A percentile compares a stretch with the other conserved stretches of the same genome.
Evolutionary conservation across 2,113 vertebrate genomes (phyloP).

Genomic region (Daboia siamensis): DNA sequence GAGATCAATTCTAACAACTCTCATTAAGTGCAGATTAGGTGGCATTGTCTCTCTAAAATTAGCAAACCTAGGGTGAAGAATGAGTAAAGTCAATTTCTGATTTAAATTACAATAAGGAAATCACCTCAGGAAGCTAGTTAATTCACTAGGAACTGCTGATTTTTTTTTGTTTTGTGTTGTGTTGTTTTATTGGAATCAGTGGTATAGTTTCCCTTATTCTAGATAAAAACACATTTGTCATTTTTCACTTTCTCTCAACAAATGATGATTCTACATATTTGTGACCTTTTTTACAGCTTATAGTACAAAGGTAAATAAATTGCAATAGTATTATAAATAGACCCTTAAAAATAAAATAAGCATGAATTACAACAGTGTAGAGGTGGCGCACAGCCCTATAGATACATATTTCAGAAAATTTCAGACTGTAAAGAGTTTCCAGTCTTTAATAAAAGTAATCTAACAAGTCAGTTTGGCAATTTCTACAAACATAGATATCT

Average conservation of each 20-base stretch:
- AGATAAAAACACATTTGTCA: neutral
- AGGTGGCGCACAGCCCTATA: neutral
- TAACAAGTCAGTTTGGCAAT: neutral
- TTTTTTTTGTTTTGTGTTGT: neutral
- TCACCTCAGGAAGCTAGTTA: conserved; percentile 40
- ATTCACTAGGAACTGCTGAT: neutral
- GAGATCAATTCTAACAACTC: conserved; percentile 69
- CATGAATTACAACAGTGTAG: conserved; percentile 34
- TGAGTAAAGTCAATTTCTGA: conserved; percentile 57
- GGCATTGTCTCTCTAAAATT: conserved; percentile 66
- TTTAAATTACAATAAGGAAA: conserved; percentile 56
- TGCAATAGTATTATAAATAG: conserved; percentile 50
- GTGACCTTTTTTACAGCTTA: conserved; percentile 16
- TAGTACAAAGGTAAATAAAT: conserved; percentile 23
- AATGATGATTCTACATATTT: neutral
- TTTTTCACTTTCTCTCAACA: accelerated
- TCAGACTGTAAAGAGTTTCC: neutral
- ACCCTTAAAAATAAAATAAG: conserved; percentile 42
- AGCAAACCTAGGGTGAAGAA: conserved; percentile 62
- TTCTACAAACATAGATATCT: neutral
- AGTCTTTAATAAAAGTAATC: neutral
- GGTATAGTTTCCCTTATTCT: neutral
- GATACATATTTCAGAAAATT: neutral
- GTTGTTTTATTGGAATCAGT: conserved; percentile 12
- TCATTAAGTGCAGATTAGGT: conserved; percentile 65